phyloP scores from a whole-genome alignment of 2,113 vertebrate species.

The Mormyrus iriodes region DNA sequence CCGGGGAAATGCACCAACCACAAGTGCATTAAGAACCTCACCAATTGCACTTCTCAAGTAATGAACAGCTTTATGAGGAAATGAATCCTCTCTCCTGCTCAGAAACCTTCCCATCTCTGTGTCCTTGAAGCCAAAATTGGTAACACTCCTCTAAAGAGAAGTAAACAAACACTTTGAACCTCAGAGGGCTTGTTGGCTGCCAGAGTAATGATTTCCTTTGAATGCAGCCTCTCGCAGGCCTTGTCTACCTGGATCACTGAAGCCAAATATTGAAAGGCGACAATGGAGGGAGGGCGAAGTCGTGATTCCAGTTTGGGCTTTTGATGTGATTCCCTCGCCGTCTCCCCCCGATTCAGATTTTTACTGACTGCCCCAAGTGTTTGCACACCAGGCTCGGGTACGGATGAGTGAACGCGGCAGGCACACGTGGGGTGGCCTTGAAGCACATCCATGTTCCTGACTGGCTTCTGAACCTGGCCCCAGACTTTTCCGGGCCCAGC shows the following conservation, averaged over 20 bases:
- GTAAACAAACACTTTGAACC: conserved; percentile 11
- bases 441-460: conserved; percentile 59
- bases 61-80: background rate
- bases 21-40: background rate
- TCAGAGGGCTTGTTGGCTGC: conserved; percentile 7
- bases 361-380: background rate
- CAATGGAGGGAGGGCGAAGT: background rate
- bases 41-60: background rate
- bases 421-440: conserved; percentile 53
- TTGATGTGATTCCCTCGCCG: background rate
- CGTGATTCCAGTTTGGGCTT: background rate
- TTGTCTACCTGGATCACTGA: conserved; percentile 9
- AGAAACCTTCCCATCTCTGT: background rate
- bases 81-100: background rate
- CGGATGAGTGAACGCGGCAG: background rate
- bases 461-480: background rate
- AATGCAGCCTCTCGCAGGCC: conserved; percentile 4
- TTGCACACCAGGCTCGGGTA: background rate
- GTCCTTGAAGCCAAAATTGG: conserved; percentile 19
- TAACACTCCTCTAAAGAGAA: background rate
- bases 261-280: background rate
- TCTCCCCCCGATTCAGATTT: conserved; percentile 23
- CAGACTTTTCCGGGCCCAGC: conserved; percentile 46
- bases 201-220: conserved; percentile 18
- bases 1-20: background rate